Base-by-base conservation (phyloP, 2,113 vertebrate genomes). In the Apteryx owenii region DNA sequence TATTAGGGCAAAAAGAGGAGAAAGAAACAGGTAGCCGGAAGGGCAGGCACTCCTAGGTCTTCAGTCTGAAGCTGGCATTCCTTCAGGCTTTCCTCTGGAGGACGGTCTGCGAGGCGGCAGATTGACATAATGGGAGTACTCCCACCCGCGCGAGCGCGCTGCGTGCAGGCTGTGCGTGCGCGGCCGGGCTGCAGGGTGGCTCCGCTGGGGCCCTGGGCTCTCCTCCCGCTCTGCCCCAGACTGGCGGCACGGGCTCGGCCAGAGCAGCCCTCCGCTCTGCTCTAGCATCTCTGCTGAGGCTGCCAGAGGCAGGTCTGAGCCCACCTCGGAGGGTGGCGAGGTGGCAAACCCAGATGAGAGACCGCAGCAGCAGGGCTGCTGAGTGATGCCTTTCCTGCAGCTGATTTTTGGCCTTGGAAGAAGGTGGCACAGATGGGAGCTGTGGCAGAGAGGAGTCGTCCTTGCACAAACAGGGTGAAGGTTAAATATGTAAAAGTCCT, bases 401-500 rank as follows among this genome's bases (percentile, higher is more conserved):
- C 64, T 29, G 48, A 9, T 9, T 50, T 8, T 48, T 33, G 70
- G 51, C 25, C 16, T 31, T 1, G 3, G 17, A 60, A 42, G 53
- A 46, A 42, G 40, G 26, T 6, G 46, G 14, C 4, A 2, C 46
- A 31, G 50, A 10, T 19, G 50, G 85, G 42, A 69, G 25, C 50
- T 40, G 58, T 61, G 64, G 25, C 28, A 29, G 7, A 7, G 23
- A 40, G 19, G 44, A 22, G 10, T 8, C 17, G 5, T n/a, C 61
- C 61, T 38, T 3, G 40, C 7, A 1, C 53, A 18, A 53, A 58
- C 61, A 0, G 4, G 40, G 44, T 0, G 18, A 19, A 13, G 4
- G 23, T 2, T 28, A 15, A 25, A 36, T 2, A 5, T 13, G 75
- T 15, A 6, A 3, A 31, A 60, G 22, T 9, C 15, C 73, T 72